phyloP scores from a whole-genome alignment of 2,888 invertebrate species.

The Tinea semifulvella region DNA sequence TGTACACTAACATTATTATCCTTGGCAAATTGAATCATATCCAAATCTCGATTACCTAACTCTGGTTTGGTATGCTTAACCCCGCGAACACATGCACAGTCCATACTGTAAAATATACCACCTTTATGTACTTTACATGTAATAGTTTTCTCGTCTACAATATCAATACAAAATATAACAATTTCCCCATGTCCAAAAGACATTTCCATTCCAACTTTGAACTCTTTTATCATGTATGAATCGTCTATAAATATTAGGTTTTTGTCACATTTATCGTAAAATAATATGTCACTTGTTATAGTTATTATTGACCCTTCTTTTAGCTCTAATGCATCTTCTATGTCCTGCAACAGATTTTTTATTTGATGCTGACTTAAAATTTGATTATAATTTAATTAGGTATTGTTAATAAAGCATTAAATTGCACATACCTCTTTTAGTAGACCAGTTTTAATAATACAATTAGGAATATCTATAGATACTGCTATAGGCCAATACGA shows the following conservation, averaged over 20 bases:
- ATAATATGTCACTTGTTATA: conserved; percentile 27
- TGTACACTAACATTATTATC: conserved; percentile 30
- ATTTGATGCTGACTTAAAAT: too few relatives aligned
- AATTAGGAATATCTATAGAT: conserved; percentile 33
- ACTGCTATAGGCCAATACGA: conserved; percentile 33
- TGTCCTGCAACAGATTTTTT: too few relatives aligned
- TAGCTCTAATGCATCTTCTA: conserved; percentile 18
- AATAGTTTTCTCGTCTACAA: conserved; percentile 25
- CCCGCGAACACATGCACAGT: conserved; percentile 30
- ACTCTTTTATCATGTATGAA: conserved; percentile 25
- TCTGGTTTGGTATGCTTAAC: conserved; percentile 27
- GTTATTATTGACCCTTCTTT: conserved; percentile 23
- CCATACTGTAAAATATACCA: conserved; percentile 25
- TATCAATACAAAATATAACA: conserved; percentile 27
- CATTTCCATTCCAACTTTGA: conserved; percentile 30
- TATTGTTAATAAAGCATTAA: too few relatives aligned
- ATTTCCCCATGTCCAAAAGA: conserved; percentile 29
- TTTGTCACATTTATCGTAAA: conserved; percentile 29
- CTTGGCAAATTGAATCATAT: conserved; percentile 32
- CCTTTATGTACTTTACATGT: conserved; percentile 29
- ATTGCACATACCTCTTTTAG: conserved; percentile 25
- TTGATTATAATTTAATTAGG: conserved; percentile 8
- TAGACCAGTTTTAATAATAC: conserved; percentile 32
- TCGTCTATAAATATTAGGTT: conserved; percentile 35
- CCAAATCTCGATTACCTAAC: conserved; percentile 30